phyloP scores from a whole-genome alignment of 2,113 vertebrate species.

The Rhizomys pruinosus region DNA sequence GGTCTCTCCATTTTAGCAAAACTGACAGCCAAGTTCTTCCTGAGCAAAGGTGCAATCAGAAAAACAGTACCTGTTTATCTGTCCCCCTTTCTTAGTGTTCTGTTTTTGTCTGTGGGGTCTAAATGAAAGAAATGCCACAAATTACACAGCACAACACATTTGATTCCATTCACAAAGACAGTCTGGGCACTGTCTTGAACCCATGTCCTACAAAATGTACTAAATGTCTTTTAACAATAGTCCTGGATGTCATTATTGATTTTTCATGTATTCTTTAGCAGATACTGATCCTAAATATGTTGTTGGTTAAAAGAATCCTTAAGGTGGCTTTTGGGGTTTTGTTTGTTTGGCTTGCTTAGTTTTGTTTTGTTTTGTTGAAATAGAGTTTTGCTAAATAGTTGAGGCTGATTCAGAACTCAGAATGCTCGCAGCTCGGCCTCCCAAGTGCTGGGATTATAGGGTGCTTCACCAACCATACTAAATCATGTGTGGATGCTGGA shows the following conservation, averaged over 20 bases:
- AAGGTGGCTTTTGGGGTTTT: not conserved
- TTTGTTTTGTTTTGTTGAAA: too few species aligned
- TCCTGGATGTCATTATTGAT: not conserved
- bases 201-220: not conserved
- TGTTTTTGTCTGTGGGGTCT: not conserved
- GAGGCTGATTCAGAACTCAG: not conserved
- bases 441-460: not conserved
- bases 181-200: not conserved
- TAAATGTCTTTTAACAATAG: not conserved
- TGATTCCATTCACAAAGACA: constrained; percentile 31
- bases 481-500: not conserved
- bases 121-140: constrained; percentile 17
- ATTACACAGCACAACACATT: not conserved
- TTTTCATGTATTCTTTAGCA: constrained; percentile 37
- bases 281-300: not conserved
- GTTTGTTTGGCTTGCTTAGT: not conserved
- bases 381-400: not conserved
- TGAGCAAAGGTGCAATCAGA: constrained; percentile 18
- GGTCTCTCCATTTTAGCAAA: not conserved
- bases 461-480: not conserved
- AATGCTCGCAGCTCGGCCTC: not conserved
- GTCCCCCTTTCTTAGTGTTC: not conserved
- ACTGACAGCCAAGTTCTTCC: constrained; percentile 9
- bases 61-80: not conserved
- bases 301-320: constrained; percentile 5